phyloP scores from a whole-genome alignment of 1,140 invertebrate species.

The Mesaphorura yosii region DNA sequence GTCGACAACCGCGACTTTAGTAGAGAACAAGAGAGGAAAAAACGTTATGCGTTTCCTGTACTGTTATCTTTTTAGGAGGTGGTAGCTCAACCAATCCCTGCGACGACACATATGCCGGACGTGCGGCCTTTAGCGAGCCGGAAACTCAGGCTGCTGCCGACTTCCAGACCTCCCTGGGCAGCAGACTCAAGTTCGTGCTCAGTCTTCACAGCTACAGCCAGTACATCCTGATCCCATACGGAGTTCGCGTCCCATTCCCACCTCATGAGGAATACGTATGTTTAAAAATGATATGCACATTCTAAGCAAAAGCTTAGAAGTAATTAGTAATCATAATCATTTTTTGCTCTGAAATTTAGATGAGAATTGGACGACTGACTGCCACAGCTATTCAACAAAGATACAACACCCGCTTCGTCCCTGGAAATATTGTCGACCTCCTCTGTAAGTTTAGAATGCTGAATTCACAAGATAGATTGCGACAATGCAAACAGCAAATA shows the following conservation, averaged over 20 bases:
- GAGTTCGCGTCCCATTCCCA: constrained; percentile 38
- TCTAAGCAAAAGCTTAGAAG: not conserved
- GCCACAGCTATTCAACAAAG: constrained; percentile 44
- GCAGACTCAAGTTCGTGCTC: not conserved
- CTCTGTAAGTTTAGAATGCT: constrained; percentile 51
- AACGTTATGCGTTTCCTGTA: too few relatives aligned
- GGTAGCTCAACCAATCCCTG: constrained; percentile 58
- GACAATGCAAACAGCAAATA: too few relatives aligned
- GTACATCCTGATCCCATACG: constrained; percentile 46
- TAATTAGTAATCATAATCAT: not conserved
- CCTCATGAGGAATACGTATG: constrained; percentile 38
- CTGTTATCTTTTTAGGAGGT: constrained; percentile 38
- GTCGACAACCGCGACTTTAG: not conserved
- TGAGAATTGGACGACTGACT: constrained; percentile 46
- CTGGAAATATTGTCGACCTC: constrained; percentile 44
- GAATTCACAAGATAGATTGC: too few relatives aligned
- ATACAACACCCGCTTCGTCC: constrained; percentile 51
- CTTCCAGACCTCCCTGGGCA: constrained; percentile 37
- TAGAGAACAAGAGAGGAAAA: not conserved
- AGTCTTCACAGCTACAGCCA: constrained; percentile 8
- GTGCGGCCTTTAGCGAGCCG: constrained; percentile 58
- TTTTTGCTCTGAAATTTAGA: constrained; percentile 35
- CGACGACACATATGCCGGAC: constrained; percentile 51
- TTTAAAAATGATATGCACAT: not conserved
- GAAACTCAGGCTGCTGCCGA: constrained; percentile 46